A percentile compares a stretch with the other conserved stretches of the same genome.
phyloP scores from a whole-genome alignment of 2,797 vertebrate species.

The Spea hammondii region DNA sequence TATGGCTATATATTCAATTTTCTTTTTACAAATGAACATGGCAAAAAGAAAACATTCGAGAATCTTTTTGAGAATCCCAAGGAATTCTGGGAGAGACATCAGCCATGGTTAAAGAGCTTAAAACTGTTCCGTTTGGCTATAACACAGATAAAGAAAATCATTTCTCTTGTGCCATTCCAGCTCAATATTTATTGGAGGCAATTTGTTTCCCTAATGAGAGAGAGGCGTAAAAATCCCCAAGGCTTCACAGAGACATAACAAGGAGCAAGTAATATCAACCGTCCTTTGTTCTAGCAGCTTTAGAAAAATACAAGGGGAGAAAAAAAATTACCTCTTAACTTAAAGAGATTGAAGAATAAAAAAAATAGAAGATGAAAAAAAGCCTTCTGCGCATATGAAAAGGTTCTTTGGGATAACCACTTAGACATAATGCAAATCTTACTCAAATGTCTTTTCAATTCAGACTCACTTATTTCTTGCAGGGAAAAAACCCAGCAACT shows the following conservation, averaged over 20 bases:
- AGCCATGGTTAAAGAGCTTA: slow-evolving; percentile 41
- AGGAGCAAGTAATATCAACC: slow-evolving; percentile 47
- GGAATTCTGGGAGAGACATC: slow-evolving; percentile 31
- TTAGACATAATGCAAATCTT: slow-evolving; percentile 48
- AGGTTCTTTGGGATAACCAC: slow-evolving; percentile 46
- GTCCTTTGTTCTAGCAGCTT: slow-evolving; percentile 47
- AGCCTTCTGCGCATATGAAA: slow-evolving; percentile 40
- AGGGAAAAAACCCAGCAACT: slow-evolving; percentile 34
- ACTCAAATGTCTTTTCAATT: slow-evolving; percentile 51
- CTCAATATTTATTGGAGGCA: slow-evolving; percentile 53
- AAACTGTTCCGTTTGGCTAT: slow-evolving; percentile 38
- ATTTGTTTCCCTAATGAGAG: slow-evolving; percentile 53
- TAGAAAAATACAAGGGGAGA: slow-evolving; percentile 30
- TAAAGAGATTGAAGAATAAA: slow-evolving; percentile 36
- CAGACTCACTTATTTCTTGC: slow-evolving; percentile 43
- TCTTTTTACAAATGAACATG: too few species aligned
- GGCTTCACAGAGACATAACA: slow-evolving; percentile 49
- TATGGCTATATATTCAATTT: too few species aligned
- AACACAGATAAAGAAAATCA: slow-evolving; percentile 51
- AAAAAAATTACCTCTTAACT: slow-evolving; percentile 49
- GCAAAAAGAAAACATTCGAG: neutral
- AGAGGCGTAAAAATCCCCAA: slow-evolving; percentile 45
- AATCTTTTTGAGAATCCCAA: slow-evolving; percentile 8
- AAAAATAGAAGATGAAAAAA: slow-evolving; percentile 4
- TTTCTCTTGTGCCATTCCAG: slow-evolving; percentile 43